A percentile compares a stretch with the other conserved stretches of the same genome.
Conservation (phyloP, 2,113 vertebrate species). For the Machaerirhynchus nigripectus region DNA sequence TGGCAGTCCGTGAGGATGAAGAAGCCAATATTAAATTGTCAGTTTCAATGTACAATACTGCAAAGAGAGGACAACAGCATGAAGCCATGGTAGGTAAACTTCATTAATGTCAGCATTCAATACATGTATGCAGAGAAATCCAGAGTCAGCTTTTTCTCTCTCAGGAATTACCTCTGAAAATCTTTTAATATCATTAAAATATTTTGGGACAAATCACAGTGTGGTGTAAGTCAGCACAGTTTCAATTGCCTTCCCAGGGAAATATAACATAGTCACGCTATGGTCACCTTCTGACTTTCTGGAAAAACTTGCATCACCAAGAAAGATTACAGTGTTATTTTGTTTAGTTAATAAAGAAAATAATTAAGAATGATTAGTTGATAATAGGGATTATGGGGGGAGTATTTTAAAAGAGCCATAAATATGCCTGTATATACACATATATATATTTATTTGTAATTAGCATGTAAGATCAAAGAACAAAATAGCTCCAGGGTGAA, state of each 20-base stretch:
- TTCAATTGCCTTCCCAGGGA: not conserved
- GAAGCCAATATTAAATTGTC: conserved; percentile 59
- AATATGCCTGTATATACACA: not conserved
- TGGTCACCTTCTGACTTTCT: not conserved
- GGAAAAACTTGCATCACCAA: not conserved
- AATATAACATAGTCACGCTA: not conserved
- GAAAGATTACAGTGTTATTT: not conserved
- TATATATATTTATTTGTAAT: not conserved
- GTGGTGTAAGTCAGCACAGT: not conserved
- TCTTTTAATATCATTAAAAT: not conserved
- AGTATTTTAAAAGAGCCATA: not conserved
- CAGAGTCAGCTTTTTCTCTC: not conserved
- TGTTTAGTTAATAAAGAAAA: not conserved
- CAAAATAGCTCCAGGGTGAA: not conserved
- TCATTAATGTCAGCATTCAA: not conserved
- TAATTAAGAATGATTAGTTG: not conserved
- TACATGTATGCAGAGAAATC: not conserved
- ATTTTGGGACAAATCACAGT: not conserved
- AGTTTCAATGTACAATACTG: conserved; percentile 72
- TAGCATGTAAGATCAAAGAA: not conserved
- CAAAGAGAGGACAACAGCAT: conserved; percentile 46
- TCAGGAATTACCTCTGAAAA: not conserved
- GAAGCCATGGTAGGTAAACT: conserved; percentile 73
- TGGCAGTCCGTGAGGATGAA: conserved; percentile 74
- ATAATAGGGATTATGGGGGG: not conserved